phyloP scores from a whole-genome alignment of 2,113 vertebrate genomes.

The Propithecus coquereli region DNA sequence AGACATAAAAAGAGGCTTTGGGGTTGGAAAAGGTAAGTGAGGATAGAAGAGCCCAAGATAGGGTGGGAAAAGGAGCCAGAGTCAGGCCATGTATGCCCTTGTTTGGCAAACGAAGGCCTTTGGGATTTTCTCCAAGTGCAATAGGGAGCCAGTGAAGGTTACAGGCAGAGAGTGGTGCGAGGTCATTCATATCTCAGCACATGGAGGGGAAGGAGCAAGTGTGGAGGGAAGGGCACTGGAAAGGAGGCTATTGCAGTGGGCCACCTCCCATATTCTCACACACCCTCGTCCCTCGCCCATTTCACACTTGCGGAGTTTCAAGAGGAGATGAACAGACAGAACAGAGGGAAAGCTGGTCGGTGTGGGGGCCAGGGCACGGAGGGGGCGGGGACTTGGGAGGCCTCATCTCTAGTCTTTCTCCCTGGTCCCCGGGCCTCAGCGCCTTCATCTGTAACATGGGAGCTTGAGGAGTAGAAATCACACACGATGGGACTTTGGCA shows the following conservation, averaged over 20 bases:
- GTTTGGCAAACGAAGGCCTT: not conserved
- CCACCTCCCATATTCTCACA: accelerated
- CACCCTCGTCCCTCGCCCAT: accelerated
- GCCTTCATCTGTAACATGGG: not conserved
- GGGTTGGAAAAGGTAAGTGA: not conserved
- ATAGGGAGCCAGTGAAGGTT: not conserved
- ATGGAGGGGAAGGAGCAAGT: not conserved
- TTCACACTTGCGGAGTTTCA: not conserved
- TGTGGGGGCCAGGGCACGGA: too few relatives aligned
- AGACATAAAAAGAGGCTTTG: not conserved
- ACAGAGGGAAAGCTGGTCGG: not conserved
- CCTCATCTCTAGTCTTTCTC: not conserved
- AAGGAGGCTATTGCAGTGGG: not conserved
- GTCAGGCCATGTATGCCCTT: not conserved
- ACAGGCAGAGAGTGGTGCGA: not conserved
- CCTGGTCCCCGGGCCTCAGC: not conserved
- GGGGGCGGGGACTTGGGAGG: not conserved
- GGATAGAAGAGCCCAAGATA: not conserved
- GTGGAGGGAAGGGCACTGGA: not conserved
- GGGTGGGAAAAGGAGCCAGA: not conserved
- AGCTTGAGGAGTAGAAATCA: not conserved
- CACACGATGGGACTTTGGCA: not conserved
- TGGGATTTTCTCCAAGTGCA: not conserved
- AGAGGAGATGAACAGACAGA: not conserved
- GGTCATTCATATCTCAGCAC: not conserved